Conservation (phyloP, 1,140 invertebrate genomes). For the Euglossa dilemma region DNA sequence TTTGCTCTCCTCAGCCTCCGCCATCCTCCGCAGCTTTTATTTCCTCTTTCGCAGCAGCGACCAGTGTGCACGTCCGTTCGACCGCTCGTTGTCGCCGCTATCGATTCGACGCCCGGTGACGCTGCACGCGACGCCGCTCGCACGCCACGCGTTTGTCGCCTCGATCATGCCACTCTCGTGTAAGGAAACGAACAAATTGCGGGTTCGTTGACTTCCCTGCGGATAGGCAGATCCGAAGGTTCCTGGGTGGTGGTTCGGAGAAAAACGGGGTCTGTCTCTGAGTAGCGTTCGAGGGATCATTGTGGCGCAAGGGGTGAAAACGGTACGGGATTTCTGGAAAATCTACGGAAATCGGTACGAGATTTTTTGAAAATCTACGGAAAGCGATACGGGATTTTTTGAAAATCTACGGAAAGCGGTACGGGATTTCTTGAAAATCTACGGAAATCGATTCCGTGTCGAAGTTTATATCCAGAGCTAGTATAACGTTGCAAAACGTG, state of each 20-base stretch:
- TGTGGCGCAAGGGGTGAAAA: too few species aligned
- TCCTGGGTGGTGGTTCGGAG: too few species aligned
- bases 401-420: too few species aligned
- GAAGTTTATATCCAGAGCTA: too few species aligned
- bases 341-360: too few species aligned
- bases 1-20: constrained; percentile 18
- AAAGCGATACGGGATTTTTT: too few species aligned
- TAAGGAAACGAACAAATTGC: constrained; percentile 11
- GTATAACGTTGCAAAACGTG: too few species aligned
- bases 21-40: constrained; percentile 18
- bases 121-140: constrained; percentile 16
- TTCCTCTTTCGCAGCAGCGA: constrained; percentile 26
- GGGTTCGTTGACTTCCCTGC: background rate
- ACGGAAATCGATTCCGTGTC: too few species aligned
- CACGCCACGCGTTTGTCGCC: background rate
- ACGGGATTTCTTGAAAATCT: too few species aligned
- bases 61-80: background rate
- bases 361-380: too few species aligned
- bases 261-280: background rate
- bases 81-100: constrained; percentile 25
- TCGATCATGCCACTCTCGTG: constrained; percentile 1
- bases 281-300: background rate
- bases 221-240: background rate
- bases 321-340: too few species aligned
- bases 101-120: constrained; percentile 9